Conservation (phyloP, 2,797 vertebrate genomes). For the Loriculus beryllinus region DNA sequence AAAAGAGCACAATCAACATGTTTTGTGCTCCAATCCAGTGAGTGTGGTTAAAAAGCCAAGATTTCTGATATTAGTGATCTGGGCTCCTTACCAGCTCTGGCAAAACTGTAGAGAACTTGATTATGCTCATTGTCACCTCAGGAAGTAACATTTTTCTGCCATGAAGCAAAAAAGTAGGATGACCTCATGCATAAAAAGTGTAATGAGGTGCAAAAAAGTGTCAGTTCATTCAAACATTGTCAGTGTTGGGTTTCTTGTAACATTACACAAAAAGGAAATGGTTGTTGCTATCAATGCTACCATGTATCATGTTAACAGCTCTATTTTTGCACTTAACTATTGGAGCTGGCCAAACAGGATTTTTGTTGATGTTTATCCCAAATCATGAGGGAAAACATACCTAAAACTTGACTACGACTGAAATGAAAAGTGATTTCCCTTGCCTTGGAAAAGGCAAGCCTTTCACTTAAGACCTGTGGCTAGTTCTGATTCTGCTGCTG, state of each 20-base stretch:
- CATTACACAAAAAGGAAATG: slow-evolving; percentile 53
- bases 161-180: neutral
- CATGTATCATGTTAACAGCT: slow-evolving; percentile 11
- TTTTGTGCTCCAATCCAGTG: neutral
- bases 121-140: slow-evolving; percentile 1
- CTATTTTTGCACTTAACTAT: slow-evolving; percentile 16
- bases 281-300: slow-evolving; percentile 14
- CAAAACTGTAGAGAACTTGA: neutral
- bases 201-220: neutral
- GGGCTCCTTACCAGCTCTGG: slow-evolving; percentile 30
- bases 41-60: neutral
- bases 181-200: neutral
- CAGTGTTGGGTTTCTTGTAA: slow-evolving; percentile 3
- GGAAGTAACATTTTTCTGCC: slow-evolving; percentile 34
- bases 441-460: neutral
- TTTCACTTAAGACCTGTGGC: neutral
- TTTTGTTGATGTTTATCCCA: slow-evolving; percentile 3
- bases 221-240: slow-evolving; percentile 9
- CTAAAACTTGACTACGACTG: neutral
- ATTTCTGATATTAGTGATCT: neutral
- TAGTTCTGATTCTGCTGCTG: neutral
- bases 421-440: neutral
- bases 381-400: neutral
- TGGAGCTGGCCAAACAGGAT: neutral
- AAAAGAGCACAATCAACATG: neutral